Evolutionary conservation across 2,888 invertebrate genomes (phyloP).

Genomic region (Selenia dentaria): DNA sequence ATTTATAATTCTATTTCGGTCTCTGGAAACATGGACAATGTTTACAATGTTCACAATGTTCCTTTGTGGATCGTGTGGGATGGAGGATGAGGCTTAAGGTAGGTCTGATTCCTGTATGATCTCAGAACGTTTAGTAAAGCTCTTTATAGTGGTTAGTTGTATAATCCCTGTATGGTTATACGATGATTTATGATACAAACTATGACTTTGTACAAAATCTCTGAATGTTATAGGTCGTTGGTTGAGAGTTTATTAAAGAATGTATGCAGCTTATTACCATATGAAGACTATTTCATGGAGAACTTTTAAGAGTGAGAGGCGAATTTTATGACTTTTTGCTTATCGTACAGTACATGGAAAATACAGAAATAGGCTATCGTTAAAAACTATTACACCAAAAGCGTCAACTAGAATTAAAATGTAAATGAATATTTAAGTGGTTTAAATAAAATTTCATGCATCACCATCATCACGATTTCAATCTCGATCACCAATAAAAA

Average conservation of each 20-base stretch:
- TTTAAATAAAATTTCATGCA: slow-evolving; percentile 30
- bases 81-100: slow-evolving; percentile 19
- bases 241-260: too few species aligned
- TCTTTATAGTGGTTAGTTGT: slow-evolving; percentile 12
- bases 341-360: background rate
- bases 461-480: slow-evolving; percentile 39
- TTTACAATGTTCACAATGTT: slow-evolving; percentile 16
- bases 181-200: too few species aligned
- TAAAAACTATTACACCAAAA: slow-evolving; percentile 1
- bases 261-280: too few species aligned
- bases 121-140: slow-evolving; percentile 6
- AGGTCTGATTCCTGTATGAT: slow-evolving; percentile 10
- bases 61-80: slow-evolving; percentile 19
- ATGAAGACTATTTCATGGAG: too few species aligned
- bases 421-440: slow-evolving; percentile 21
- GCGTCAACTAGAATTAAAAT: slow-evolving; percentile 26
- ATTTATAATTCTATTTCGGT: slow-evolving; percentile 49
- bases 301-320: too few species aligned
- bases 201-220: too few species aligned
- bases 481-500: slow-evolving; percentile 40
- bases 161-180: slow-evolving; percentile 8
- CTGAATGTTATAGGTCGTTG: too few species aligned
- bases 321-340: slow-evolving; percentile 30
- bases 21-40: slow-evolving; percentile 24
- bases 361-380: slow-evolving; percentile 3